Evolutionary conservation across 2,888 invertebrate species (phyloP).

Genomic region (Diarsia dahlii): DNA sequence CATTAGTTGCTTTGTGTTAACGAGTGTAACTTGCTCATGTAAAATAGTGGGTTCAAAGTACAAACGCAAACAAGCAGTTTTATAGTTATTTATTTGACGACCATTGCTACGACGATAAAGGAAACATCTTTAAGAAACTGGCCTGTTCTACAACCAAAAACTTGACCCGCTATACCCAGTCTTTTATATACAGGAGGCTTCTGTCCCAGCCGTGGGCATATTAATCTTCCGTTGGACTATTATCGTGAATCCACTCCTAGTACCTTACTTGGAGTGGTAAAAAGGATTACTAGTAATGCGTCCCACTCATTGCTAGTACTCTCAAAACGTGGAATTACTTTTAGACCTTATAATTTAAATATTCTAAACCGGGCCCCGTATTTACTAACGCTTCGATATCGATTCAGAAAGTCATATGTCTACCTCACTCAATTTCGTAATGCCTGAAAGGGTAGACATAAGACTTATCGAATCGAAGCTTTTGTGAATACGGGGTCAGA

Average conservation of each 20-base stretch:
- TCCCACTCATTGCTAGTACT: slow-evolving; percentile 14
- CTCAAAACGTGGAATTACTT: not conserved
- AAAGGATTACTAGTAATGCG: slow-evolving; percentile 18
- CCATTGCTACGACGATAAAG: not conserved
- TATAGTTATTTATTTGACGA: not conserved
- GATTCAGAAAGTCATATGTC: too few relatives aligned
- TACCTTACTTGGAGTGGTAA: not conserved
- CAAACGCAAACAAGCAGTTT: not conserved
- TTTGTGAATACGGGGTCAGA: too few relatives aligned
- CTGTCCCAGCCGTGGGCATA: not conserved
- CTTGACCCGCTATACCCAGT: not conserved
- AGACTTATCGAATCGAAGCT: too few relatives aligned
- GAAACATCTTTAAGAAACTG: not conserved
- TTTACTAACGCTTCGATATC: too few relatives aligned
- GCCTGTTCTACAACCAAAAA: not conserved
- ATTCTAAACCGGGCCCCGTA: not conserved
- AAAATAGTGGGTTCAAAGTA: not conserved
- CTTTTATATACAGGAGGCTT: not conserved
- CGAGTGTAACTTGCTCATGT: not conserved
- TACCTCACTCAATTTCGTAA: too few relatives aligned
- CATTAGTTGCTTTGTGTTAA: not conserved
- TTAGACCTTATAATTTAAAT: not conserved
- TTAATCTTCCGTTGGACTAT: slow-evolving; percentile 25
- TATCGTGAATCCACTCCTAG: slow-evolving; percentile 9
- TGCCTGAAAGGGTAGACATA: too few relatives aligned